Conservation (phyloP, 2,888 invertebrate genomes). For the Aspidapion aeneum region DNA sequence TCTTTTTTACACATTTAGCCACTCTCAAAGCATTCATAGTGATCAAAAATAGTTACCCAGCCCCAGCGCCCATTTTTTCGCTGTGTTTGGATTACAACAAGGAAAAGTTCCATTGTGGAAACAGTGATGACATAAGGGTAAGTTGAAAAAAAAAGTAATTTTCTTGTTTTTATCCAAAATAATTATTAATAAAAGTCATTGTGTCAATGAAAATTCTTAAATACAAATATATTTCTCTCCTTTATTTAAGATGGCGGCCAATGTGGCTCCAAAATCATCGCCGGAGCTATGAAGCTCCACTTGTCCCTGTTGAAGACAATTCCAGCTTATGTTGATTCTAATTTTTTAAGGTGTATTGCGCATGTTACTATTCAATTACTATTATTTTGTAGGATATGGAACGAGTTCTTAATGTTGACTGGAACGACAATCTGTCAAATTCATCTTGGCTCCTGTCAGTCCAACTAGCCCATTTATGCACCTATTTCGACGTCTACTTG, state of each 20-base stretch:
- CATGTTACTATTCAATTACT: too few species aligned
- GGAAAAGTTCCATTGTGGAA: constrained; percentile 57
- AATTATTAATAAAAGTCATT: too few species aligned
- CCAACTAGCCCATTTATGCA: constrained; percentile 77
- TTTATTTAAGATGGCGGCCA: too few species aligned
- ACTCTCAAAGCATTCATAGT: constrained; percentile 74
- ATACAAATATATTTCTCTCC: too few species aligned
- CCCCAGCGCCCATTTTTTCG: constrained; percentile 72
- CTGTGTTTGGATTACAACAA: constrained; percentile 72
- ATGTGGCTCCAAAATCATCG: too few species aligned
- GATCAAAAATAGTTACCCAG: constrained; percentile 81
- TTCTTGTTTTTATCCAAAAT: too few species aligned
- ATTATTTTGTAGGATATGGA: constrained; percentile 53
- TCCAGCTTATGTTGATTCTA: too few species aligned
- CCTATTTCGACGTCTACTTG: constrained; percentile 81
- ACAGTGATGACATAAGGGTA: constrained; percentile 68
- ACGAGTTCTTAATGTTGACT: constrained; percentile 56
- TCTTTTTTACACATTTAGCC: constrained; percentile 55
- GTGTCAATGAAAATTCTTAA: constrained; percentile 9
- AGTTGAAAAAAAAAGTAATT: constrained; percentile 30
- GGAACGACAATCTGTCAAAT: constrained; percentile 43
- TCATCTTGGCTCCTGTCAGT: constrained; percentile 60
- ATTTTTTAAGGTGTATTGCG: too few species aligned
- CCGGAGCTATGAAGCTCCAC: too few species aligned
- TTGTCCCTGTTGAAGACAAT: too few species aligned